Base-by-base conservation (phyloP, 2,888 invertebrate genomes). In the Chalcis sispes region DNA sequence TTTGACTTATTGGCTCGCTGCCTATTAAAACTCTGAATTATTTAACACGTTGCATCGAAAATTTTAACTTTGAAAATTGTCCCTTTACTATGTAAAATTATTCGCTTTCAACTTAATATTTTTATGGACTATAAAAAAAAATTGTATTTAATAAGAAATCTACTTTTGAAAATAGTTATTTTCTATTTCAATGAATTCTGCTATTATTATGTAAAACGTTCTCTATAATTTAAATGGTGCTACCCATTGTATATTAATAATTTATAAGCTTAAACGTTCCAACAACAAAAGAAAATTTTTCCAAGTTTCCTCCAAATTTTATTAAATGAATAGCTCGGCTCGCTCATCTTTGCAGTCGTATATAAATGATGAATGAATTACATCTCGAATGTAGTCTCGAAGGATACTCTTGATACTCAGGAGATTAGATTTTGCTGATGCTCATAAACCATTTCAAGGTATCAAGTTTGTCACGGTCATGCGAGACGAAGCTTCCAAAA, bases 401-500 rank as follows among this genome's bases (percentile, higher is more conserved):
- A 29, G 18, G 46, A 10, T 5, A 15, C 40, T 27, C n/a, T 8
- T 13, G n/a, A 20, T 23, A 0, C 25, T 25, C 58, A 10, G n/a
- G 25, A 72, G 70, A 75, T 71, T 71, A 65, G 52, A 65, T 70
- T 32, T 42, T 32, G 8, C 61, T 52, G 58, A 48, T 48, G 61
- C 56, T 79, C 81, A 80, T 85, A 84, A 83, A 85, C 81, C 82
- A 84, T 83, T 82, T 69, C 65, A 79, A 8, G 82, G 85, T 85
- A 85, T 87, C 85, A 82, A 79, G 82, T 87, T 87, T 83, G 83
- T 85, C 83, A 85, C 83, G 84, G 85, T 82, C 82, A 83, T 80
- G 85, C 83, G 82, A 83, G 82, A 82, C 80, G 80, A 79, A 85
- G 83, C 84, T 86, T 86, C 82, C 81, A 85, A 85, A 87, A 86